These are phyloP conservation scores for Hemibagrus wyckioides DNA, from an alignment of 2,113 vertebrate genomes.

Conservation along the genomic window DNA sequence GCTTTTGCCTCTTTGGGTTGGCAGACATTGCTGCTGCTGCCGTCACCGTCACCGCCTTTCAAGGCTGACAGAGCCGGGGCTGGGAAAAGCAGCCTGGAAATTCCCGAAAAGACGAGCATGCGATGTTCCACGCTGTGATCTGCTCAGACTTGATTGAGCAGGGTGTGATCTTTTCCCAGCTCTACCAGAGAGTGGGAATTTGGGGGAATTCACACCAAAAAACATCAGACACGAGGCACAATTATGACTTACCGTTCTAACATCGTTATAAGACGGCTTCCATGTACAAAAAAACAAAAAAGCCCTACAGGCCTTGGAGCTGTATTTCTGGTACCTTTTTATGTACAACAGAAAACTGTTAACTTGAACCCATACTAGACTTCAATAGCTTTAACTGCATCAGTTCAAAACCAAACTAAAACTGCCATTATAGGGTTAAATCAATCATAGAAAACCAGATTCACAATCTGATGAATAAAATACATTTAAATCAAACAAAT, in stretches of 20 bases:
- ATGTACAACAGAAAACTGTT: background rate
- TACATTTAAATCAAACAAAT: background rate
- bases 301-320: background rate
- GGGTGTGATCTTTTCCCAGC: background rate
- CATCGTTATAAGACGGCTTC: background rate
- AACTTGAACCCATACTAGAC: background rate
- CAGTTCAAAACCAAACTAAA: background rate
- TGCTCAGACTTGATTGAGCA: constrained; percentile 20
- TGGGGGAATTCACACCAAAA: background rate
- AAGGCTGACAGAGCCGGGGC: background rate
- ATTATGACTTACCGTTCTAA: background rate
- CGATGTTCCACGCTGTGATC: background rate
- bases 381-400: background rate
- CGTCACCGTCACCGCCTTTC: background rate
- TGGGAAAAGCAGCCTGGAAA: constrained; percentile 35
- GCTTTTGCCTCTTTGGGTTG: constrained; percentile 5
- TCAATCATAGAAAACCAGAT: background rate
- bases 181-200: background rate
- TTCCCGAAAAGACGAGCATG: constrained; percentile 29
- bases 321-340: background rate
- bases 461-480: background rate
- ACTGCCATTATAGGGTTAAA: background rate
- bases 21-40: background rate
- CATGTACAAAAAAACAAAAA: background rate
- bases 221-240: background rate